Evolutionary conservation across 35 echinoderm and acorn worm species (phyloP).

Genomic region (Ptychodera flava): DNA sequence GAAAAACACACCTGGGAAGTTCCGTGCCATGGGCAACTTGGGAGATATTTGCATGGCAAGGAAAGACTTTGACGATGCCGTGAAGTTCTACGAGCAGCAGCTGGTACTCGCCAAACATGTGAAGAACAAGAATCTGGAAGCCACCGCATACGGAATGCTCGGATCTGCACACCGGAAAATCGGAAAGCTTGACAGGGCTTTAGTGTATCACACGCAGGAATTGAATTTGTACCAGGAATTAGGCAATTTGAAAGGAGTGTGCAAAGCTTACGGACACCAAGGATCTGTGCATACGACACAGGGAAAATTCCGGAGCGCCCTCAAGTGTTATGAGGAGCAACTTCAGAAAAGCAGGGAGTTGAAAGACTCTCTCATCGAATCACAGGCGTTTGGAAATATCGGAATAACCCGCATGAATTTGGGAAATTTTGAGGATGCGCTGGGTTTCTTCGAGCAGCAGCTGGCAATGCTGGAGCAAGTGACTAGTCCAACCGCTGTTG

Average conservation of each 20-base stretch:
- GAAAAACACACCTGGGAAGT: slow-evolving; percentile 90
- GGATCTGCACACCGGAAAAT: slow-evolving; percentile 84
- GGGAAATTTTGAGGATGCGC: slow-evolving; percentile 94
- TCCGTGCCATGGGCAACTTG: slow-evolving; percentile 93
- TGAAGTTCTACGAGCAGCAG: slow-evolving; percentile 92
- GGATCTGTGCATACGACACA: slow-evolving; percentile 87
- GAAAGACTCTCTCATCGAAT: slow-evolving; percentile 66
- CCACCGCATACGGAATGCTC: slow-evolving; percentile 73
- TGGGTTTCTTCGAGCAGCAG: slow-evolving; percentile 95
- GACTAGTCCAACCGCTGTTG: slow-evolving; percentile 57
- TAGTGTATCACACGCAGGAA: slow-evolving; percentile 92
- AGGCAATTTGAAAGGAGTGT: slow-evolving; percentile 88
- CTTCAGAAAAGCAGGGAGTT: slow-evolving; percentile 72
- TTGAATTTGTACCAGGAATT: slow-evolving; percentile 88
- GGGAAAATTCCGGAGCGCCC: slow-evolving; percentile 76
- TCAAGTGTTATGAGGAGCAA: slow-evolving; percentile 96
- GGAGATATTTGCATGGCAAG: slow-evolving; percentile 95
- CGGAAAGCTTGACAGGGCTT: slow-evolving; percentile 76
- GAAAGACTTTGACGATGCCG: slow-evolving; percentile 77
- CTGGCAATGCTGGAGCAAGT: slow-evolving; percentile 68
- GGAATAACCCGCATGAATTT: slow-evolving; percentile 99
- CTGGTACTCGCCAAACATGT: slow-evolving; percentile 88
- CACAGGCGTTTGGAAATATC: slow-evolving; percentile 93
- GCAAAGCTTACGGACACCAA: slow-evolving; percentile 90
- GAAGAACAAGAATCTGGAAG: slow-evolving; percentile 92